phyloP scores from a whole-genome alignment of 2,888 invertebrate species.

The Zygaena filipendulae region DNA sequence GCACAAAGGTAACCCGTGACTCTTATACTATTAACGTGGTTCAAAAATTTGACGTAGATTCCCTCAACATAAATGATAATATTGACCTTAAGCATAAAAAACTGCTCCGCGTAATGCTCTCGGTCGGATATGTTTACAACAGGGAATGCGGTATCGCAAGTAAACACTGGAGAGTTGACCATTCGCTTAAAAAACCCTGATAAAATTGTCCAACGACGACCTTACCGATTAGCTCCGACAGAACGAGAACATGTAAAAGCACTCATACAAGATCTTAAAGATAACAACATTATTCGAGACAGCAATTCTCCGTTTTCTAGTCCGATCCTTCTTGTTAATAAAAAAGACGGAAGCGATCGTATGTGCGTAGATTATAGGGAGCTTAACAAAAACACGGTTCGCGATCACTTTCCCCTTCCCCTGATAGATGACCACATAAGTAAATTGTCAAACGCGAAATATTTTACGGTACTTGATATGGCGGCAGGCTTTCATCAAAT shows the following conservation, averaged over 20 bases:
- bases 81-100: constrained; percentile 14
- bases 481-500: constrained; percentile 22
- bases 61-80: constrained; percentile 8
- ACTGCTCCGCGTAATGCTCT: no score
- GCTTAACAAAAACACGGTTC: constrained; percentile 17
- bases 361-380: constrained; percentile 19
- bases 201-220: constrained; percentile 21
- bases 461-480: constrained; percentile 18
- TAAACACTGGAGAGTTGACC: constrained; percentile 21
- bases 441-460: constrained; percentile 13
- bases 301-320: constrained; percentile 8
- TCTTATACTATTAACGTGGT: neutral
- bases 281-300: neutral
- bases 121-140: constrained; percentile 19
- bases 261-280: neutral
- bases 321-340: constrained; percentile 13
- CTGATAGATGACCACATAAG: constrained; percentile 21
- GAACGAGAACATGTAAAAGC: constrained; percentile 16
- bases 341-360: constrained; percentile 14
- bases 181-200: constrained; percentile 18
- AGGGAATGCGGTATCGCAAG: constrained; percentile 18
- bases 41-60: constrained; percentile 4
- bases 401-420: constrained; percentile 20
- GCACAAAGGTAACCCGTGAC: neutral
- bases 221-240: constrained; percentile 20